Conservation (phyloP, 2,113 vertebrate genomes). For the Trogon melanurus region DNA sequence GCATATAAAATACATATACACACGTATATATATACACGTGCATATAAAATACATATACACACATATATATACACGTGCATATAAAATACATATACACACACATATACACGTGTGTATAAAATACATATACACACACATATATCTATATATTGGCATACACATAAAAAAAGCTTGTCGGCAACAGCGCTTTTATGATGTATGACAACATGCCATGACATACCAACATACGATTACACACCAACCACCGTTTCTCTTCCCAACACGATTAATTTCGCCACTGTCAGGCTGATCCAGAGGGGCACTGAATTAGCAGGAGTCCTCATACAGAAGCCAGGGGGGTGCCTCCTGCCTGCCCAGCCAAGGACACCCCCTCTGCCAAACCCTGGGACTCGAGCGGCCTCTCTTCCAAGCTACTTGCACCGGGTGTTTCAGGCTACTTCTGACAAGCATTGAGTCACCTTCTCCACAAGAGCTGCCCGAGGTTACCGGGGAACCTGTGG, state of each 20-base stretch:
- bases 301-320: background rate
- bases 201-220: background rate
- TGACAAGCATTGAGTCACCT: background rate
- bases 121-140: background rate
- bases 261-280: background rate
- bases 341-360: background rate
- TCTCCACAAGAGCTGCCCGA: background rate
- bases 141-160: background rate
- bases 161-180: background rate
- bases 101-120: background rate
- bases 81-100: accelerated
- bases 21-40: accelerated
- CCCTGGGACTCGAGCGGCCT: accelerated
- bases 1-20: background rate
- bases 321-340: background rate
- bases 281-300: background rate
- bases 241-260: background rate
- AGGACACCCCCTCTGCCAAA: background rate
- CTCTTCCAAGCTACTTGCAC: background rate
- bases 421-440: background rate
- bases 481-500: background rate
- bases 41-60: background rate
- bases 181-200: background rate
- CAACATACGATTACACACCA: background rate
- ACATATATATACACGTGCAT: accelerated